Conservation (phyloP, 2,797 vertebrate genomes). For the Tinamus major region DNA sequence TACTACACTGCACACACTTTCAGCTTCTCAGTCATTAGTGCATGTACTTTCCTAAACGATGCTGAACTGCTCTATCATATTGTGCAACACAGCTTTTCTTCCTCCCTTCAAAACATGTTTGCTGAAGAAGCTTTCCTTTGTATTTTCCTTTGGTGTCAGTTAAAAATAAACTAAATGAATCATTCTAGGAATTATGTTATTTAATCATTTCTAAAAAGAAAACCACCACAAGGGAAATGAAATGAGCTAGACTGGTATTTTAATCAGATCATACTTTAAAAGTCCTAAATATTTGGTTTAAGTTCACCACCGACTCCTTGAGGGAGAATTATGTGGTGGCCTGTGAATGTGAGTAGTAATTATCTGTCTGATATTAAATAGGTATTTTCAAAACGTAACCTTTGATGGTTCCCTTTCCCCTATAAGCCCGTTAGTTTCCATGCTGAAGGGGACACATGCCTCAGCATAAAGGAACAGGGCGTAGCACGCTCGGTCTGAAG, state of each 20-base stretch:
- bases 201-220: slow-evolving; percentile 57
- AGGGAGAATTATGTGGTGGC: slow-evolving; percentile 37
- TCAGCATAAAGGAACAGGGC: slow-evolving; percentile 56
- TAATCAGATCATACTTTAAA: slow-evolving; percentile 48
- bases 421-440: slow-evolving; percentile 48
- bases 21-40: neutral
- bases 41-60: neutral
- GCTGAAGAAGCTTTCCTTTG: slow-evolving; percentile 38
- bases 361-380: slow-evolving; percentile 49
- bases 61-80: neutral
- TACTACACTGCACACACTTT: neutral
- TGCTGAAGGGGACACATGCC: slow-evolving; percentile 41
- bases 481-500: slow-evolving; percentile 56
- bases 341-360: slow-evolving; percentile 34
- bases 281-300: slow-evolving; percentile 43
- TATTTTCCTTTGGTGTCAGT: slow-evolving; percentile 58
- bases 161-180: slow-evolving; percentile 67
- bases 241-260: slow-evolving; percentile 55
- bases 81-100: neutral
- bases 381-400: slow-evolving; percentile 45
- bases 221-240: slow-evolving; percentile 45
- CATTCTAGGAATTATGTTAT: slow-evolving; percentile 35
- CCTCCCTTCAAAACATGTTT: slow-evolving; percentile 7
- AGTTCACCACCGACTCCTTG: neutral
- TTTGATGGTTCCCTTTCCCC: slow-evolving; percentile 51